These are phyloP conservation scores for Argopecten irradians DNA, from an alignment of 1,140 invertebrate genomes.

Conservation along the genomic window DNA sequence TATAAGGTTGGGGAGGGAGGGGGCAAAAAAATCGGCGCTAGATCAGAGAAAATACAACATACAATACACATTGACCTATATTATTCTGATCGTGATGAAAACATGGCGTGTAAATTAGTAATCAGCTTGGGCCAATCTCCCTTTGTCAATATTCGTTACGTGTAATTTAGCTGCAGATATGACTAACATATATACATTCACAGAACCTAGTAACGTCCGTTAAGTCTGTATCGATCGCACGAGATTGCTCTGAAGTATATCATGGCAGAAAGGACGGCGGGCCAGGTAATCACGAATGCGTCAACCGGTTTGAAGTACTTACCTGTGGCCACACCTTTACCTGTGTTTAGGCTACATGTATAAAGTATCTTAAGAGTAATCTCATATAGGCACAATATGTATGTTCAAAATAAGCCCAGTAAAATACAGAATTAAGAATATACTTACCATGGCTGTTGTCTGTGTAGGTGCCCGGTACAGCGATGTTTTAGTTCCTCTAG, in stretches of 20 bases:
- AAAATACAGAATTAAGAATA: not conserved
- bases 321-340: conserved; percentile 5
- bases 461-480: not conserved
- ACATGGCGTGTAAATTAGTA: not conserved
- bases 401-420: not conserved
- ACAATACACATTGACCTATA: too few species aligned
- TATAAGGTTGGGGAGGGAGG: too few species aligned
- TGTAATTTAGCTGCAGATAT: too few species aligned
- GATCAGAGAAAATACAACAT: too few species aligned
- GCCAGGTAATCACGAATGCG: not conserved
- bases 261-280: not conserved
- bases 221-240: not conserved
- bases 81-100: not conserved
- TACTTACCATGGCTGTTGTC: not conserved
- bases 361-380: not conserved
- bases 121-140: not conserved
- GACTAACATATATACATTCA: not conserved
- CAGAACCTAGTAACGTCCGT: not conserved
- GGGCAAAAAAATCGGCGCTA: too few species aligned
- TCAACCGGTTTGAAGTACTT: not conserved
- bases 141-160: not conserved
- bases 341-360: not conserved
- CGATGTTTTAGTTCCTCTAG: not conserved
- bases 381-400: not conserved
- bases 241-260: not conserved